Conservation (phyloP, 2,888 invertebrate species). For the Trileptium ribeirensis region DNA sequence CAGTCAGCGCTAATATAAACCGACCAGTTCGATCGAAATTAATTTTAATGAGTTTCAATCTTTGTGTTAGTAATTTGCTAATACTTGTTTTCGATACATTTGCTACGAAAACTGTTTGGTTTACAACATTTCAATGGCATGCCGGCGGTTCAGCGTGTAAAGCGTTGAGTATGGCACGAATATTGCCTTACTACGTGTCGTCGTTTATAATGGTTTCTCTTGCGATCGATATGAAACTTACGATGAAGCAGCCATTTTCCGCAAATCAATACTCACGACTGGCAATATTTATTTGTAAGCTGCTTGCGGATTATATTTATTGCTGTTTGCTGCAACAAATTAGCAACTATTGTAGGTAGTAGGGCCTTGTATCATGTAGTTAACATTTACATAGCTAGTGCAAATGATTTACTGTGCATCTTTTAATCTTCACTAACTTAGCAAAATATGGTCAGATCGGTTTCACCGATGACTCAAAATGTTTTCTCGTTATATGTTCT, state of each 20-base stretch:
- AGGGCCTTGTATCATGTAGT: no score
- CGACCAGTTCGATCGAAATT: neutral
- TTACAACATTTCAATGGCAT: slow-evolving; percentile 2
- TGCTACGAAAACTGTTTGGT: slow-evolving; percentile 9
- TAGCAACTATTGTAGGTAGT: no score
- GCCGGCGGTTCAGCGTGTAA: neutral
- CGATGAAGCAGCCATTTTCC: neutral
- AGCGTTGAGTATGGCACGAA: neutral
- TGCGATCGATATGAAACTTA: neutral
- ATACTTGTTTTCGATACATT: slow-evolving; percentile 4
- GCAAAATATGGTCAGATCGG: no score
- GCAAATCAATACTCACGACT: neutral
- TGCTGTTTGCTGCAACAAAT: no score
- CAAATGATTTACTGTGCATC: no score
- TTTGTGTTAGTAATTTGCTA: neutral
- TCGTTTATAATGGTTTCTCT: slow-evolving; percentile 7
- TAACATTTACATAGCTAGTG: no score
- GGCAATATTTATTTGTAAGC: no score
- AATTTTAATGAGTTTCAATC: neutral
- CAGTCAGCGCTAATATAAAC: neutral
- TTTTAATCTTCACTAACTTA: no score
- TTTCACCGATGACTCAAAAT: no score
- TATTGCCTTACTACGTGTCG: slow-evolving; percentile 17
- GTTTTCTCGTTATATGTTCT: no score
- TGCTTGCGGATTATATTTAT: no score